Evolutionary conservation across 2,113 vertebrate genomes (phyloP).

Genomic region (Archilochus colubris): DNA sequence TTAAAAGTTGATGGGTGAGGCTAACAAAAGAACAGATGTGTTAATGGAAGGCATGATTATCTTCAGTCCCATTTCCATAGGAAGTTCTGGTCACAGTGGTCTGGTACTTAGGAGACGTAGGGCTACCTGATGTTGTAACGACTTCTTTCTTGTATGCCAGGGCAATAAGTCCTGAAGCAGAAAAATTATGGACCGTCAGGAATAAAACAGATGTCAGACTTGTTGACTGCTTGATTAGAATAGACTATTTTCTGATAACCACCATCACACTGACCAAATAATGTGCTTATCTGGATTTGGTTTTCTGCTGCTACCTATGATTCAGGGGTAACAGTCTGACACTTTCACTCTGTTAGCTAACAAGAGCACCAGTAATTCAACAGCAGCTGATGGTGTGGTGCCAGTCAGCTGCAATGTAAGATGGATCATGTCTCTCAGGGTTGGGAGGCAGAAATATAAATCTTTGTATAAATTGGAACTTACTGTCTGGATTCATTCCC

Average conservation of each 20-base stretch:
- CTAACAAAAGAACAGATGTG: background rate
- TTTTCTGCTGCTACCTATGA: background rate
- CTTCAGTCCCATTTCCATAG: background rate
- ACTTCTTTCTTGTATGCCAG: background rate
- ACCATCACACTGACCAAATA: background rate
- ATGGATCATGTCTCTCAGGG: background rate
- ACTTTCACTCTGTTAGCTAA: background rate
- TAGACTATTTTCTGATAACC: background rate
- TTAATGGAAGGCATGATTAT: background rate
- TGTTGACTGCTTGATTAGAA: background rate
- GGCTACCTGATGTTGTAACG: background rate
- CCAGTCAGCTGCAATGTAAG: background rate
- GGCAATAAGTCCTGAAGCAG: background rate
- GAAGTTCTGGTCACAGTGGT: background rate
- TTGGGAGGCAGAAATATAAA: background rate
- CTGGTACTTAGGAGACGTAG: background rate
- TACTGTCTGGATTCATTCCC: background rate
- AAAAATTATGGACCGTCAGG: background rate
- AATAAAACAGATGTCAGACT: background rate
- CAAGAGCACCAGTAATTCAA: background rate
- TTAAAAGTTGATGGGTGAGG: background rate
- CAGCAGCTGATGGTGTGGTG: background rate
- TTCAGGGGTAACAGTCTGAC: background rate
- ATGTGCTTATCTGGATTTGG: background rate
- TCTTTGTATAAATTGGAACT: background rate